Evolutionary conservation across 2,113 vertebrate species (phyloP).

Genomic region (Furnarius figulus): DNA sequence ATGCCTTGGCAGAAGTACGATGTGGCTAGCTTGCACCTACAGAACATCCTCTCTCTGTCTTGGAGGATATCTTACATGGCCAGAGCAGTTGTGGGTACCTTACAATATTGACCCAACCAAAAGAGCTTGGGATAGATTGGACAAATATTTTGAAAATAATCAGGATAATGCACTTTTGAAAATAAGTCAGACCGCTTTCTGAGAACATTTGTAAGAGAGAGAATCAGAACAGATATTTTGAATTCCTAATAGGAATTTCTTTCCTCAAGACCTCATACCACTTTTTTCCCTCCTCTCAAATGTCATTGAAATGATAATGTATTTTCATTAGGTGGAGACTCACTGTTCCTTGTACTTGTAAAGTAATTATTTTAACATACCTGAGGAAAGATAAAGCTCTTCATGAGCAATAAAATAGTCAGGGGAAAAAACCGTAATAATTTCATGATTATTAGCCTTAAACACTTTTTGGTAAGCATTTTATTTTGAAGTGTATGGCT

Average conservation of each 20-base stretch:
- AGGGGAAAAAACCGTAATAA: background rate
- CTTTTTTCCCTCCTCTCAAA: background rate
- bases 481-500: background rate
- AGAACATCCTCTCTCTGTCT: background rate
- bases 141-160: background rate
- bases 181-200: background rate
- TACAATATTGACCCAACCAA: background rate
- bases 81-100: too few relatives aligned
- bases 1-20: background rate
- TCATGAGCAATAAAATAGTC: background rate
- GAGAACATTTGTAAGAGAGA: background rate
- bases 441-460: background rate
- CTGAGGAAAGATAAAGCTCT: background rate
- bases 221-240: background rate
- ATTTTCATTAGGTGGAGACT: background rate
- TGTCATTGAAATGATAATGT: background rate
- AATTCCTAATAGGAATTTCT: background rate
- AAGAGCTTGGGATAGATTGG: background rate
- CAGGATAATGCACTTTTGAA: background rate
- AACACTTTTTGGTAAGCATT: rapidly evolving
- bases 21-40: background rate
- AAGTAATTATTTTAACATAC: background rate
- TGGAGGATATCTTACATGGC: background rate
- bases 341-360: background rate
- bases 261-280: background rate